Conservation (phyloP, 2,113 vertebrate genomes). For the Lates calcarifer region DNA sequence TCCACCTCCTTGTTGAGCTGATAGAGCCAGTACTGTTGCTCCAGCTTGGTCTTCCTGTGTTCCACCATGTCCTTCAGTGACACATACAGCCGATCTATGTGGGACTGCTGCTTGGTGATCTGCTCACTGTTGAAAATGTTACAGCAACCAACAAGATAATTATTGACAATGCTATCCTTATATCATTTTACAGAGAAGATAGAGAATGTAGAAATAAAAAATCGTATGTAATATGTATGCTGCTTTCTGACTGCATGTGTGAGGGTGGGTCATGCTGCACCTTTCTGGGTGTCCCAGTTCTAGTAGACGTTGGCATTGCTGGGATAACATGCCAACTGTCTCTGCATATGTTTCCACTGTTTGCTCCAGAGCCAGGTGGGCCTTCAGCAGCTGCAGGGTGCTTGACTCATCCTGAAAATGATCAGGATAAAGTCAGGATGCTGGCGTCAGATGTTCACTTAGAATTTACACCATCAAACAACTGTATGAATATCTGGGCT, state of each 20-base stretch:
- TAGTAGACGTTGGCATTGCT: constrained; percentile 90
- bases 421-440: background rate
- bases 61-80: constrained; percentile 94
- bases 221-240: background rate
- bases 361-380: constrained; percentile 91
- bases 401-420: constrained; percentile 88
- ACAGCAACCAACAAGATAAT: background rate
- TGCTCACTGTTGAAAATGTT: constrained; percentile 83
- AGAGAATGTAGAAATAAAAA: background rate
- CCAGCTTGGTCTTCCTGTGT: constrained; percentile 89
- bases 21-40: constrained; percentile 93
- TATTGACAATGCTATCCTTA: background rate
- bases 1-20: constrained; percentile 95
- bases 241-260: background rate
- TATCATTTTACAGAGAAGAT: background rate
- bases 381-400: constrained; percentile 93
- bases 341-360: constrained; percentile 92
- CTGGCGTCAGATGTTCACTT: background rate
- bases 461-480: background rate
- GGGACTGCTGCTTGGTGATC: constrained; percentile 91
- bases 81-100: constrained; percentile 92
- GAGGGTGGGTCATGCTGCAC: constrained; percentile 69
- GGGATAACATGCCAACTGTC: constrained; percentile 90
- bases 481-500: background rate
- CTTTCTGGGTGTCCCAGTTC: constrained; percentile 92